Evolutionary conservation across 2,113 vertebrate genomes (phyloP), one percentile per base, ranked within the genome.

Genomic region (Rhea pennata): DNA sequence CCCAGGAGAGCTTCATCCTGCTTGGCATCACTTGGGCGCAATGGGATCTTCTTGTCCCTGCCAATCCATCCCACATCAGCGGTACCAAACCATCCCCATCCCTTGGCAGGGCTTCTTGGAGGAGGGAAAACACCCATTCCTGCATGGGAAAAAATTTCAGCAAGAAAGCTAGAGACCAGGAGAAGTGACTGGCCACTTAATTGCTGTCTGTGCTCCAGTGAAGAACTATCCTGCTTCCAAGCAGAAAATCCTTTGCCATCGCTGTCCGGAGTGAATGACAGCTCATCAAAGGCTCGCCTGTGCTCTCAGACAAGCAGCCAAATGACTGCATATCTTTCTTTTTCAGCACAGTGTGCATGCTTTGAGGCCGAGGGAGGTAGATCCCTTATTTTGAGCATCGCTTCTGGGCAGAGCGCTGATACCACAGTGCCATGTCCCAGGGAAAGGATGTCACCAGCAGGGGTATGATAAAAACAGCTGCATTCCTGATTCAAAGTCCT

Each of bases 11-110:
- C 16, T 22, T 27, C 2, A 0, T 66, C n/a, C 40, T 7, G 9
- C 0, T 2, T 5, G 1, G 16, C 2, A 0, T 17, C 53, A 39
- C 22, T 46, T 29, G 23, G 42, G 13, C 0, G 1, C 19, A 48
- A 48, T 17, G 15, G 16, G 24, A 20, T 29, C 62, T 80, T 1
- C 64, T 74, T 9, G 26, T 33, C 16, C 31, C 53, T 92, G 62
- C 39, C 77, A 58, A 24, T 15, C 1, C 1, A 5, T 29, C 6
- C 33, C 23, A 7, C 2, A 1, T 31, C 21, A 19, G 19, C 2
- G 2, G 13, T 40, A 44, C 20, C 1, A 1, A 29, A 26, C 21
- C 0, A 2, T 27, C 23, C 10, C 26, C 21, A 7, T 70, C 44
- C n/a, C 51, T 20, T 16, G 1, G 0, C 1, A 1, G 29, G 16